Base-by-base conservation (phyloP, 2,113 vertebrate genomes). In the Paedocypris sp. region DNA sequence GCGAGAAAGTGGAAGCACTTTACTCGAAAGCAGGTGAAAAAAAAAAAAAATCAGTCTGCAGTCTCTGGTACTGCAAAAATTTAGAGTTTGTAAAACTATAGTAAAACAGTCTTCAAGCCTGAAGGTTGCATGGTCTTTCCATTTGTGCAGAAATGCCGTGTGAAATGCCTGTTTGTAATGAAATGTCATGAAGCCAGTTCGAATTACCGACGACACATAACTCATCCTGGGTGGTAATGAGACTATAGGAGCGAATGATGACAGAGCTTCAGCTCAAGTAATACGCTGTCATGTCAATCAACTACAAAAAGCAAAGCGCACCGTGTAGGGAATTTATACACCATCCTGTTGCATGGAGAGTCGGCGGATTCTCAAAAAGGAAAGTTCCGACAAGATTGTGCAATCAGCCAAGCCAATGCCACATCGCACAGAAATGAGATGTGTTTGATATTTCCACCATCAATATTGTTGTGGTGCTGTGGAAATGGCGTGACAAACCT, bases 211-310 rank as follows among this genome's bases (percentile, higher is more conserved):
- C 16, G 26, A 57, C 53, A 57, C 2, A 4, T 41, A 56, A 57
- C 39, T 58, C 39, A 43, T 42, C 23, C 35, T 15, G 25, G 19
- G 25, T 28, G 31, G 39, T 43, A 58, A 58, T 43, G 13, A 33
- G 39, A 58, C 39, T n/a, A 51, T 36, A 43, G 53, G 3, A 13
- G 25, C 32, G 22, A 22, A 43, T 58, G 53, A 58, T 58, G 39
- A 35, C 53, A 43, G 38, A 43, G 53, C 38, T 43, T 58, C 26
- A 22, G 10, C 12, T 32, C 11, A 58, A 58, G 38, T 58, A 58
- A 58, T 58, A 58, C 25, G 16, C 53, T 31, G 26, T 58, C 26
- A 43, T 20, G 53, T 43, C 53, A 58, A 58, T 58, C 53, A 58
- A 2, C 15, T 43, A 32, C n/a, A 31, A 57, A 36, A 8, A 26